Base-by-base conservation (phyloP, 2,113 vertebrate species). In the Calyptommatus sinebrachiatus region DNA sequence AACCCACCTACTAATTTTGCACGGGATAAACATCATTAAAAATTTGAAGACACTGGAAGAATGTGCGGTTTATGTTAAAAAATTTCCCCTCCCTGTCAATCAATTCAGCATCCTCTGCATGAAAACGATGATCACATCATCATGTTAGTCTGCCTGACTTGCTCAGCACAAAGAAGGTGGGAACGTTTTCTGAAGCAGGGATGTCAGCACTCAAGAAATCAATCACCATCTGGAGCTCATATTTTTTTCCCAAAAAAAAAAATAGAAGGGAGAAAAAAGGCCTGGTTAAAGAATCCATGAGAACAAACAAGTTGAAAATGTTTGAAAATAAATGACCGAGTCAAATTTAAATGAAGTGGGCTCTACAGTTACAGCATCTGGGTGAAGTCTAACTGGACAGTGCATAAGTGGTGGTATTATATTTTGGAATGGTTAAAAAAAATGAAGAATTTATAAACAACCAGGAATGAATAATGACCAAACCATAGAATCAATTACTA, bases 141-240 rank as follows among this genome's bases (percentile, higher is more conserved):
- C 96, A 95, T 95, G 96, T 99, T 97, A 98, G 96, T 96, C 95
- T 96, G 98, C 97, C 97, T 98, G 96, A 98, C 97, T 99, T 97
- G 96, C 92, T 97, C 94, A 89, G 96, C 97, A 99, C 98, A 98
- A 99, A 99, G 97, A 96, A 96, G 95, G 96, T 95, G 97, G 96
- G 96, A 95, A 96, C 94, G 86, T 93, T 95, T 96, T 97, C 96
- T 97, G 97, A 96, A 97, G 97, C 97, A 96, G 96, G 97, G 97
- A 97, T 97, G 97, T 98, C 97, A 97, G 97, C 96, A 96, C 97
- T 98, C 96, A 97, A 97, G 96, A 98, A 99, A 97, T 97, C 97
- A 97, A 97, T 99, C 97, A 97, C 97, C 98, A 98, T 99, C 98
- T 99, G 98, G 96, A 41, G 97, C 97, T 97, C 95, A 94, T 95